These are phyloP conservation scores for Tyrophagus putrescentiae DNA, from an alignment of 1,140 invertebrate genomes.

Conservation along the genomic window DNA sequence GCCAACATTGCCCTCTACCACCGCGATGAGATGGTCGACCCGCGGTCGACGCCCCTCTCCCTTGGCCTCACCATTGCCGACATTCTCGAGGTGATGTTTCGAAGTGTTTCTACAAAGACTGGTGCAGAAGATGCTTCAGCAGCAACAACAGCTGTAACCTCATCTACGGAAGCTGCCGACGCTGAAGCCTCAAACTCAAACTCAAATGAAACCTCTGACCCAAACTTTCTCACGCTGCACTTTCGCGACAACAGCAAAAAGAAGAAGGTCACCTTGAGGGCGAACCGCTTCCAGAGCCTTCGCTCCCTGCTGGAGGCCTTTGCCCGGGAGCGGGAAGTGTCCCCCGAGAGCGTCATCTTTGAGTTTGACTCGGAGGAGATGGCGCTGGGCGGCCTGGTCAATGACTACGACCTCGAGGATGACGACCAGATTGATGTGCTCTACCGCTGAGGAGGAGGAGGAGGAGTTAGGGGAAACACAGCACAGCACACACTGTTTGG, in stretches of 20 bases:
- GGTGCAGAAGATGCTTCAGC: not conserved
- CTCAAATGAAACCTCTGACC: no score
- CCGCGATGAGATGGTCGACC: not conserved
- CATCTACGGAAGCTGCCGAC: not conserved
- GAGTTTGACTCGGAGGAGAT: conserved; percentile 6
- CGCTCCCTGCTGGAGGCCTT: not conserved
- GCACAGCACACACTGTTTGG: no score
- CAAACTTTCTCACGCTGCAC: not conserved
- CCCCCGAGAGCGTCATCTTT: not conserved
- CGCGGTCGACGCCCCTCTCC: not conserved
- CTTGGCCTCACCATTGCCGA: not conserved
- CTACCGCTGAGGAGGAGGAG: no score
- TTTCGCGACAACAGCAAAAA: not conserved
- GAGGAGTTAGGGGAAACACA: no score
- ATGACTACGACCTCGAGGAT: not conserved
- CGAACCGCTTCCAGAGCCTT: conserved; percentile 1
- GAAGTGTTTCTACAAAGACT: not conserved
- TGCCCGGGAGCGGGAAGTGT: not conserved
- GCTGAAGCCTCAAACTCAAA: not conserved
- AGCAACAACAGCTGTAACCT: no score
- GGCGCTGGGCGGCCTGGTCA: not conserved
- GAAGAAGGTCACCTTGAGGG: not conserved
- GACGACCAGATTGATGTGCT: conserved; percentile 16
- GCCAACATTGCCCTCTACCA: not conserved
- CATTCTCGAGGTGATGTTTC: not conserved